A percentile compares a stretch with the other conserved stretches of the same genome.
These are phyloP conservation scores for Cerastis leucographa DNA, from an alignment of 2,888 invertebrate genomes.

Conservation along the genomic window DNA sequence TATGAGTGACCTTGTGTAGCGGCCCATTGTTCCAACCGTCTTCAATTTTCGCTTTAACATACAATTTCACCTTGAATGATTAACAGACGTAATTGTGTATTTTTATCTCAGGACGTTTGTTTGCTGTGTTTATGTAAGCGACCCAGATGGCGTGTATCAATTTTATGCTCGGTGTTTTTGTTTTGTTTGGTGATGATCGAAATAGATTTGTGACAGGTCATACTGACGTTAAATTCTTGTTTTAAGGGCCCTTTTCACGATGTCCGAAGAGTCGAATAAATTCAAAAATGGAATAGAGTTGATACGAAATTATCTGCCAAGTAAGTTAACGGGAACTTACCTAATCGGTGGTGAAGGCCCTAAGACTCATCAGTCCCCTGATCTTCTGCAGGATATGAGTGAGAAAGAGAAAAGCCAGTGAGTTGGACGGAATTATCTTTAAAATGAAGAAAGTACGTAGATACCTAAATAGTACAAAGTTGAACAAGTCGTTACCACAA, in stretches of 20 bases:
- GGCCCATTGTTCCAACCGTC: conserved; percentile 79
- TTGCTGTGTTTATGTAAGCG: conserved; percentile 61
- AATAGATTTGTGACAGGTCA: conserved; percentile 2
- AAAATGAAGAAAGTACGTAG: background rate
- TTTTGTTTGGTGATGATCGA: background rate
- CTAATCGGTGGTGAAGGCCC: no score
- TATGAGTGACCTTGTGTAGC: conserved; percentile 76
- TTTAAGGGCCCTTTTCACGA: background rate
- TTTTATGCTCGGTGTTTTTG: conserved; percentile 22
- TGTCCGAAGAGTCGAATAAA: no score
- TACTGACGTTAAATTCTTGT: background rate
- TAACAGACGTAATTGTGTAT: conserved; percentile 74
- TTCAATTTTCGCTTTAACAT: conserved; percentile 84
- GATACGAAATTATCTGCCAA: no score
- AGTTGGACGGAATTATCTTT: background rate
- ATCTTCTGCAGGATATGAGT: background rate
- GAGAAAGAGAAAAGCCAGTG: background rate
- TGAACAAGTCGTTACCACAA: conserved; percentile 24
- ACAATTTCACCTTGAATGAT: conserved; percentile 86
- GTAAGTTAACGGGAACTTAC: no score
- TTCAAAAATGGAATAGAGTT: no score
- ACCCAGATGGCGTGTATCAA: conserved; percentile 47
- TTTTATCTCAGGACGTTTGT: conserved; percentile 66
- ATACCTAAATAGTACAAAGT: background rate
- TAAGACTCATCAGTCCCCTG: background rate